These are phyloP conservation scores for Alethe diademata DNA, from an alignment of 2,113 vertebrate species.

Conservation along the genomic window DNA sequence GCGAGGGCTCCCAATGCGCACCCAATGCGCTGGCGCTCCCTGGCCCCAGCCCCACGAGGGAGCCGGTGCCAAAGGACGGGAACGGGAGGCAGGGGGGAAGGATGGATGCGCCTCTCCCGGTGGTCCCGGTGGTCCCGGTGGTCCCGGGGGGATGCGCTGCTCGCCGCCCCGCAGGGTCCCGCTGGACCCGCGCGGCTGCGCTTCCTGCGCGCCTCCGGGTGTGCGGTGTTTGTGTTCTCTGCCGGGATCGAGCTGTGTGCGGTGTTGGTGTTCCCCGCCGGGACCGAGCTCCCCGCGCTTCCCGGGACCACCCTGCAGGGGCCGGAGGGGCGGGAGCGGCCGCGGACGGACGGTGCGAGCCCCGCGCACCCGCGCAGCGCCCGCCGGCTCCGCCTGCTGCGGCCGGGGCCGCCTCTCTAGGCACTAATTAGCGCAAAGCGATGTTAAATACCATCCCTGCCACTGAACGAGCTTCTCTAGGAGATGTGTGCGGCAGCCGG, in stretches of 20 bases:
- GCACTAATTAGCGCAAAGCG: conserved; percentile 56
- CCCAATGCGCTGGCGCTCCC: fast-evolving
- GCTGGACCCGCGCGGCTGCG: not conserved
- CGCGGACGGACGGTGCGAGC: not conserved
- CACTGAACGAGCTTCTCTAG: conserved; percentile 32
- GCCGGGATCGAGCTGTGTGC: not conserved
- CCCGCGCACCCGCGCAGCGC: not conserved
- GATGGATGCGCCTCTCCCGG: not conserved
- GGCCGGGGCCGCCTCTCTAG: conserved; percentile 22
- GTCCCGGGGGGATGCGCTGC: no score
- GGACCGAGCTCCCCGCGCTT: no score
- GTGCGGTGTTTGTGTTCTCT: not conserved
- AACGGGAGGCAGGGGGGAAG: fast-evolving
- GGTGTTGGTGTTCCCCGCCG: not conserved
- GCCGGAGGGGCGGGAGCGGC: no score
- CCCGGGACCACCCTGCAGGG: no score
- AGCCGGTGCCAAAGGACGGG: fast-evolving
- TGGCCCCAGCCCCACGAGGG: not conserved
- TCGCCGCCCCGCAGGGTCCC: no score
- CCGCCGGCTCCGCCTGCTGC: not conserved
- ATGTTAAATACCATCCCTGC: conserved; percentile 57
- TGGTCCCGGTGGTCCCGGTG: not conserved
- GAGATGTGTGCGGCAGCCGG: conserved; percentile 40
- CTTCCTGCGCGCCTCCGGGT: not conserved
- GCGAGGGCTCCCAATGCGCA: fast-evolving